phyloP scores from a whole-genome alignment of 2,888 invertebrate genomes.

The Neocrepidodera transversa region DNA sequence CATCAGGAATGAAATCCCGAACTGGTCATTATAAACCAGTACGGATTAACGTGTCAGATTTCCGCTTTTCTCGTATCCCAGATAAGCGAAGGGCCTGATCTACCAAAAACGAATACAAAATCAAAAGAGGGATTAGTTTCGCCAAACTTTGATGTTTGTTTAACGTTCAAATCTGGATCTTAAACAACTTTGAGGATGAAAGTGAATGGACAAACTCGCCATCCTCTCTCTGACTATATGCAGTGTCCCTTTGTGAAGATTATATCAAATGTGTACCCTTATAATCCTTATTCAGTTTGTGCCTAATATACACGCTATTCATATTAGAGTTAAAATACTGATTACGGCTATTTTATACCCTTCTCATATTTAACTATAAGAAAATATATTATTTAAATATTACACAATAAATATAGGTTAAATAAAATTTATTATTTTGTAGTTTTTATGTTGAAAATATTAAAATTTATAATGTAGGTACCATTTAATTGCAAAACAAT shows the following conservation, averaged over 20 bases:
- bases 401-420: too few relatives aligned
- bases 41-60: conserved; percentile 33
- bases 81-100: conserved; percentile 21
- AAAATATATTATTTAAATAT: too few relatives aligned
- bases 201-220: conserved; percentile 10
- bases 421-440: too few relatives aligned
- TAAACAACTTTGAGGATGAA: conserved; percentile 16
- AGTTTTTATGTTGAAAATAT: too few relatives aligned
- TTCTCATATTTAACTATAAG: too few relatives aligned
- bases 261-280: neutral
- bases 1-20: conserved; percentile 38
- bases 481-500: too few relatives aligned
- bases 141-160: conserved; percentile 29
- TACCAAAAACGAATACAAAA: conserved; percentile 30
- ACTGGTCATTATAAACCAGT: conserved; percentile 41
- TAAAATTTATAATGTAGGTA: too few relatives aligned
- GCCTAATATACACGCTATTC: neutral
- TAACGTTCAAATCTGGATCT: conserved; percentile 23
- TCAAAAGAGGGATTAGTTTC: conserved; percentile 30
- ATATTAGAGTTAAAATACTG: neutral
- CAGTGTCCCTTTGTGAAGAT: neutral
- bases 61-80: conserved; percentile 26
- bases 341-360: too few relatives aligned
- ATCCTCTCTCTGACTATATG: neutral
- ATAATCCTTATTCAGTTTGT: neutral